A percentile compares a stretch with the other conserved stretches of the same genome.
Conservation (phyloP, 2,797 vertebrate genomes). For the Chelidonichthys spinosus region DNA sequence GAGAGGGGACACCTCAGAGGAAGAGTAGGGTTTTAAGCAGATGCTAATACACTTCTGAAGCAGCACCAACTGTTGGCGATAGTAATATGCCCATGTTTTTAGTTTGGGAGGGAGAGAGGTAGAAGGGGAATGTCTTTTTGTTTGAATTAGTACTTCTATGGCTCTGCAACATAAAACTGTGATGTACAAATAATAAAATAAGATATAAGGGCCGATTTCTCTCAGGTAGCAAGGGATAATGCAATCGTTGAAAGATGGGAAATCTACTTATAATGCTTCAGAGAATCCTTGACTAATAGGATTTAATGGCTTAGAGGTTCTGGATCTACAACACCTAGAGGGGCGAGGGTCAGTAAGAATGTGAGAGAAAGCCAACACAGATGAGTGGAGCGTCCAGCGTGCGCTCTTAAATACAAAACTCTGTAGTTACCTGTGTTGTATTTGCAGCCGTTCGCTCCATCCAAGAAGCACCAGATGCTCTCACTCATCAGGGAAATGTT, state of each 20-base stretch:
- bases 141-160: neutral
- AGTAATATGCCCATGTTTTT: neutral
- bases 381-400: slow-evolving; percentile 30
- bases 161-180: neutral
- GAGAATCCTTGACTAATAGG: slow-evolving; percentile 85
- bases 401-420: slow-evolving; percentile 6
- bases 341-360: slow-evolving; percentile 80
- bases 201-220: neutral
- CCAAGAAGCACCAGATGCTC: neutral
- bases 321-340: slow-evolving; percentile 81
- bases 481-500: slow-evolving; percentile 13
- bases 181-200: neutral
- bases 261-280: slow-evolving; percentile 81
- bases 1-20: slow-evolving; percentile 57
- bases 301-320: slow-evolving; percentile 84
- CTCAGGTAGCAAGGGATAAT: slow-evolving; percentile 58
- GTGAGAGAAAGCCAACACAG: slow-evolving; percentile 72
- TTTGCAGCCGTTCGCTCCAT: neutral
- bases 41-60: slow-evolving; percentile 12
- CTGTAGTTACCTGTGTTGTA: neutral
- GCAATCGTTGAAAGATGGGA: slow-evolving; percentile 67
- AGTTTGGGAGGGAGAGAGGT: neutral
- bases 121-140: neutral
- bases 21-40: slow-evolving; percentile 34
- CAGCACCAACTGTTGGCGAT: neutral